Base-by-base conservation (phyloP, 2,888 invertebrate genomes). In the Spodoptera picta region DNA sequence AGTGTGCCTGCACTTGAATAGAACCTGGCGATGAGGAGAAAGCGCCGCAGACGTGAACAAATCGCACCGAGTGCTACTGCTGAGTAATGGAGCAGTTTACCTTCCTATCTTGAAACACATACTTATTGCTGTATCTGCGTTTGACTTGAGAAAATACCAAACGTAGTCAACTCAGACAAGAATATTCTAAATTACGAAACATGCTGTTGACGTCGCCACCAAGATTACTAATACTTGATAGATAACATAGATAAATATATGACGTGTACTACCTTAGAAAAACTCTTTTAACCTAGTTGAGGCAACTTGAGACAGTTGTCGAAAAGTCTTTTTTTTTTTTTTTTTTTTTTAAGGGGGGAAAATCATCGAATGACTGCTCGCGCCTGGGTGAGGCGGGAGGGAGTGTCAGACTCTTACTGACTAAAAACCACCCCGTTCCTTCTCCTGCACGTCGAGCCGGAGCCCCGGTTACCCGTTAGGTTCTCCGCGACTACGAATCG, bases 81-180 rank as follows among this genome's bases (percentile, higher is more conserved):
- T 9, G 70, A 36, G 7, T 36, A 36, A 36, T 36, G 36, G 36
- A 36, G 9, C 36, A 36, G 36, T 36, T 9, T 36, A 36, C 36
- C 64, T 70, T 64, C 71, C 64, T 63, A 50, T 48, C 66, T 43
- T 43, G 46, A 9, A 50, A 50, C 65, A 71, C 3, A 43, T 65
- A 67, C 43, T 71, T 50, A 36, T 70, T n/a, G 7, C 24, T 23
- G 27, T 43, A 19, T 19, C 19, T 19, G 19, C 19, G 19, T 19
- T 9, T 7, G 19, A 11, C 4, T 47, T 47, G 46, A 47, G 19
- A 23, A 23, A 47, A 47, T 47, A 11, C 19, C 10, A 23, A 47
- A 11, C 4, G 23, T 27, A 4, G 27, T 27, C 23, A 12, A 12
- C 2, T 4, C 47, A 47, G 2, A 24, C 12, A 24, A 23, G 46